These are phyloP conservation scores for Hetaerina titia DNA, from an alignment of 2,888 invertebrate species.

Conservation along the genomic window DNA sequence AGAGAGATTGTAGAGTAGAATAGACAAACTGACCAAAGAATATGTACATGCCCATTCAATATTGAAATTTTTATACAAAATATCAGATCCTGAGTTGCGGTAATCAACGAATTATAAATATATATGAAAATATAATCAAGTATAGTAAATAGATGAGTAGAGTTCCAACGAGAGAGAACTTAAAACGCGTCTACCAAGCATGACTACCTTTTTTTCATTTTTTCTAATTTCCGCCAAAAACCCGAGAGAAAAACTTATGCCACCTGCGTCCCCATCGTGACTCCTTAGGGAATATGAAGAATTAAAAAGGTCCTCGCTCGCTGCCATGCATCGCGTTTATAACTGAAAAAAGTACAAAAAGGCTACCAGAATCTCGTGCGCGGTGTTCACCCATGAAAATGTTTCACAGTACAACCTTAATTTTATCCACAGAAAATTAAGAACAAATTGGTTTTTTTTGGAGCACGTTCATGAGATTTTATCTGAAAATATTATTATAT, in stretches of 20 bases:
- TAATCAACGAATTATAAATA: too few species aligned
- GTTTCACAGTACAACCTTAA: background rate
- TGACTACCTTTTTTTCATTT: background rate
- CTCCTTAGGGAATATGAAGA: background rate
- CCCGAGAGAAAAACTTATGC: background rate
- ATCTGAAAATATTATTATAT: background rate
- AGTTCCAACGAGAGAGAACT: background rate
- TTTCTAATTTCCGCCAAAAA: slow-evolving; percentile 23
- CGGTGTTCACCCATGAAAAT: background rate
- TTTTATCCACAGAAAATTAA: background rate
- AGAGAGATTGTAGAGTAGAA: too few species aligned
- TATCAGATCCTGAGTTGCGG: too few species aligned
- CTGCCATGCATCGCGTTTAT: slow-evolving; percentile 15
- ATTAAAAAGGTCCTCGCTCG: slow-evolving; percentile 37
- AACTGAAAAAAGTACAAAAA: background rate
- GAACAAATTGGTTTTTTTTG: background rate
- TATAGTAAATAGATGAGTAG: too few species aligned
- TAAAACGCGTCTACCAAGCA: background rate
- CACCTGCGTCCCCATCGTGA: background rate
- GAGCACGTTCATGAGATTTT: background rate
- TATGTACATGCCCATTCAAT: too few species aligned
- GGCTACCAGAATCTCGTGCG: background rate
- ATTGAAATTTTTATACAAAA: too few species aligned
- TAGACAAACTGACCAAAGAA: too few species aligned
- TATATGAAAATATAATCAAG: too few species aligned